A percentile compares a stretch with the other conserved stretches of the same genome.
phyloP scores from a whole-genome alignment of 2,888 invertebrate species.

The Epirrhoe tristata region DNA sequence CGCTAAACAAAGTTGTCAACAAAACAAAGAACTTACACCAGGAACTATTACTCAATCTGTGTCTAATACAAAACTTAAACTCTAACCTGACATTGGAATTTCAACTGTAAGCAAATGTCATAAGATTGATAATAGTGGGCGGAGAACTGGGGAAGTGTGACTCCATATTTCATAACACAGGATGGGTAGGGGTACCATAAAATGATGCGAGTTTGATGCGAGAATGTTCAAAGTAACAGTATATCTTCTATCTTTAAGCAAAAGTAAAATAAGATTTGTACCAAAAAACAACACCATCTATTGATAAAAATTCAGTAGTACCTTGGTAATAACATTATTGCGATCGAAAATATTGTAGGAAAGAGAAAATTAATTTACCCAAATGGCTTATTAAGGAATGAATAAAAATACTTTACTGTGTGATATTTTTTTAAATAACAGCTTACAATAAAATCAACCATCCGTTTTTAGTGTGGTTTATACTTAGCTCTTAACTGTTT shows the following conservation, averaged over 20 bases:
- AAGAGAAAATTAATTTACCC: too few species aligned
- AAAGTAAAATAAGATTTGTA: too few species aligned
- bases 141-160: constrained; percentile 12
- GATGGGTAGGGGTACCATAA: constrained; percentile 24
- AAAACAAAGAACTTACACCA: constrained; percentile 32
- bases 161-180: constrained; percentile 32
- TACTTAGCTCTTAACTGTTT: too few species aligned
- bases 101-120: constrained; percentile 11
- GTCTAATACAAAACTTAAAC: constrained; percentile 14
- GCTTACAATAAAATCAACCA: too few species aligned
- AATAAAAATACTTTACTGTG: too few species aligned
- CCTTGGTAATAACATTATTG: too few species aligned
- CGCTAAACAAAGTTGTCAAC: constrained; percentile 40
- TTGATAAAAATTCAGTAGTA: too few species aligned
- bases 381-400: too few species aligned
- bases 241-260: too few species aligned
- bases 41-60: background rate
- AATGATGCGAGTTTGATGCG: constrained; percentile 31
- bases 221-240: constrained; percentile 2
- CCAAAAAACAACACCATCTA: background rate
- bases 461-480: too few species aligned
- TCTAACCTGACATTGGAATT: constrained; percentile 6
- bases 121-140: constrained; percentile 11
- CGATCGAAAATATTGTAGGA: too few species aligned
- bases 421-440: too few species aligned